These are phyloP conservation scores for Malthinus seriepunctatus DNA, from an alignment of 2,888 invertebrate species.

Conservation along the genomic window DNA sequence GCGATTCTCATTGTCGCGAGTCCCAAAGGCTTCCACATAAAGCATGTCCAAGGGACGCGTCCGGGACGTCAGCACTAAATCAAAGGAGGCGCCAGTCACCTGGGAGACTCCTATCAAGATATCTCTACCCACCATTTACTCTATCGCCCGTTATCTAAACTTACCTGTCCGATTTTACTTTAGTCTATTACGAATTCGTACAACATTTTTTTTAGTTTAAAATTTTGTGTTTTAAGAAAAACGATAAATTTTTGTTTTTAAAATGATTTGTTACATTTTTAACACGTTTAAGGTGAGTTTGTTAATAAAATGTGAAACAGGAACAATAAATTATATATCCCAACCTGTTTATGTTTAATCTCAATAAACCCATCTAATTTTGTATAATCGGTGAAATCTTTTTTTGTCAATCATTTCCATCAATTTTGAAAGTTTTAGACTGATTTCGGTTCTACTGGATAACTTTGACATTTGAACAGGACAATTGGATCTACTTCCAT, in stretches of 20 bases:
- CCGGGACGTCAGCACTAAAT: conserved; percentile 52
- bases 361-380: no score
- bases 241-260: neutral
- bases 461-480: no score
- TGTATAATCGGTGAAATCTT: no score
- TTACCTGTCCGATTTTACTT: conserved; percentile 36
- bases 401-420: no score
- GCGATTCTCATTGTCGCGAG: conserved; percentile 50
- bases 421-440: no score
- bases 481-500: no score
- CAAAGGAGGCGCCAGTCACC: conserved; percentile 55
- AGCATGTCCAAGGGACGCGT: conserved; percentile 48
- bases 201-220: conserved; percentile 2
- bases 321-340: neutral
- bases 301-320: no score
- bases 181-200: conserved; percentile 26
- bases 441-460: no score
- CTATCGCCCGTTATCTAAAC: conserved; percentile 37
- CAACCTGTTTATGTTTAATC: no score
- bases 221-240: neutral
- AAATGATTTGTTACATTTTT: neutral
- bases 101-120: conserved; percentile 49
- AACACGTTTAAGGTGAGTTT: neutral
- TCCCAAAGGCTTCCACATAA: conserved; percentile 49
- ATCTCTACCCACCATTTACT: conserved; percentile 37